Percentiles rank a stretch among this genome's conserved stretches.
phyloP scores from a whole-genome alignment of 2,113 vertebrate species.

The Oryzias woworae region DNA sequence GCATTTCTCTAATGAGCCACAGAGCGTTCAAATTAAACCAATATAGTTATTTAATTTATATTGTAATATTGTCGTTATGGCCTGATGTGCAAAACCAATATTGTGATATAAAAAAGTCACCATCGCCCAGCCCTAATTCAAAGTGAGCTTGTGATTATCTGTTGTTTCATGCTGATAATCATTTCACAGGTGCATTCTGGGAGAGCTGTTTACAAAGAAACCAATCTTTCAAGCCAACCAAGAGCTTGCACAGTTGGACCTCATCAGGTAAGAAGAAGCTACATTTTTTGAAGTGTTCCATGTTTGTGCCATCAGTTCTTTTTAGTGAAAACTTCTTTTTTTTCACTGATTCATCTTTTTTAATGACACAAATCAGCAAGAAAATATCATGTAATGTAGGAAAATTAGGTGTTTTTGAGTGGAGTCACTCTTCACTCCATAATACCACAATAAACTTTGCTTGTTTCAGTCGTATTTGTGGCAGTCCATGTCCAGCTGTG shows the following conservation, averaged over 20 bases:
- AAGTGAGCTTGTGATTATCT: too few species aligned
- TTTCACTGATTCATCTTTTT: neutral
- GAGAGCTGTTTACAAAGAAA: slow-evolving; percentile 98
- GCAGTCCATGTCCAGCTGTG: slow-evolving; percentile 95
- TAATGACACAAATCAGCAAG: too few species aligned
- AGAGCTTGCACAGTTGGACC: slow-evolving; percentile 95
- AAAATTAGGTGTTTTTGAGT: too few species aligned
- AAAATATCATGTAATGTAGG: too few species aligned
- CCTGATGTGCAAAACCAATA: too few species aligned
- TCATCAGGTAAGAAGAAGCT: slow-evolving; percentile 87
- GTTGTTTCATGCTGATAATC: neutral
- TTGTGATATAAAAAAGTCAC: too few species aligned
- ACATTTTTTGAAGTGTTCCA: neutral
- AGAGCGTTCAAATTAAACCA: too few species aligned
- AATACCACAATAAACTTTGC: neutral
- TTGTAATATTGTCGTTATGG: too few species aligned
- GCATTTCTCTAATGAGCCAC: too few species aligned
- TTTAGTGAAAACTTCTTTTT: neutral
- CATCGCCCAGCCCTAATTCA: too few species aligned
- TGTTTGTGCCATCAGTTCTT: neutral
- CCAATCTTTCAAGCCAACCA: slow-evolving; percentile 99
- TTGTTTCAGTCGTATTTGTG: slow-evolving; percentile 88
- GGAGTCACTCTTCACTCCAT: too few species aligned
- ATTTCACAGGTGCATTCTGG: slow-evolving; percentile 90
- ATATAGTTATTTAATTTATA: too few species aligned